phyloP scores from a whole-genome alignment of 2,113 vertebrate genomes.

The Sinocyclocheilus anophthalmus region DNA sequence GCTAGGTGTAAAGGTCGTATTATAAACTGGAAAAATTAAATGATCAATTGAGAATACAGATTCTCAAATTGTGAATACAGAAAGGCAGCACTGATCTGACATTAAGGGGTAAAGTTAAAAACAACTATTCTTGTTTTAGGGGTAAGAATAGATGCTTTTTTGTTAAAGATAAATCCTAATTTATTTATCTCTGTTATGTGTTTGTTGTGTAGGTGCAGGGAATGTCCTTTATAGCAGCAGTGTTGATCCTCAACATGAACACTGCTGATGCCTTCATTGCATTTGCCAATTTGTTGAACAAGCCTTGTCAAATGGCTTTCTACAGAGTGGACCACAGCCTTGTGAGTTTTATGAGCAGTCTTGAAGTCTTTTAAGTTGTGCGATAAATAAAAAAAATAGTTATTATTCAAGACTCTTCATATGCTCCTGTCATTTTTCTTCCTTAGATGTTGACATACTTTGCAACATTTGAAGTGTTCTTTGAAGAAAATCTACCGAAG shows the following conservation, averaged over 20 bases:
- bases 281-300: conserved; percentile 96
- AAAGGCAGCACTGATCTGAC: background rate
- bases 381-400: background rate
- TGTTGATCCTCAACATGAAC: conserved; percentile 92
- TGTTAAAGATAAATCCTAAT: background rate
- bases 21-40: background rate
- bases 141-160: background rate
- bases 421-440: conserved; percentile 43
- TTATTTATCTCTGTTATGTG: too few species aligned
- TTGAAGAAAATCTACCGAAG: conserved; percentile 96
- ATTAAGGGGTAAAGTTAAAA: background rate
- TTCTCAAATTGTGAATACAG: background rate
- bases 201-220: conserved; percentile 85
- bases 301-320: conserved; percentile 97
- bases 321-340: conserved; percentile 97
- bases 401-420: background rate
- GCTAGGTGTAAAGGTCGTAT: background rate
- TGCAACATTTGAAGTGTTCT: conserved; percentile 96
- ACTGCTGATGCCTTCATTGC: conserved; percentile 96
- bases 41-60: too few species aligned
- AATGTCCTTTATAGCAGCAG: conserved; percentile 96
- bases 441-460: conserved; percentile 96
- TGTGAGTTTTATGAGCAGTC: conserved; percentile 77
- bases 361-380: background rate
- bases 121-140: background rate